A percentile compares a stretch with the other conserved stretches of the same genome.
These are phyloP conservation scores for Brachirus orientalis DNA, from an alignment of 2,113 vertebrate genomes.

Conservation along the genomic window DNA sequence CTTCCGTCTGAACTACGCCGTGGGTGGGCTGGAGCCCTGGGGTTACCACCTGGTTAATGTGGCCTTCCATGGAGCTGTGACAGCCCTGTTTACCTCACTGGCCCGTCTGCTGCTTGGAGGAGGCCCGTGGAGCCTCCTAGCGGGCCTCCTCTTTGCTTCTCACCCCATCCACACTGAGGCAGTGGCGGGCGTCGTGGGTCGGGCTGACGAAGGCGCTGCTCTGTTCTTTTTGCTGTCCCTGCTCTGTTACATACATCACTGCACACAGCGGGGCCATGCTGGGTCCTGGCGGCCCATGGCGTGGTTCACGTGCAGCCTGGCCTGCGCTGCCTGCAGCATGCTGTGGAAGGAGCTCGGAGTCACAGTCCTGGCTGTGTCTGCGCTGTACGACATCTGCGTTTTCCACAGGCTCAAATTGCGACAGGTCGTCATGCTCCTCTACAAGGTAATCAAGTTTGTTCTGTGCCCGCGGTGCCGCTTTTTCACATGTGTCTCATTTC, in stretches of 20 bases:
- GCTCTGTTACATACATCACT: slow-evolving; percentile 92
- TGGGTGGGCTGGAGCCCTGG: slow-evolving; percentile 94
- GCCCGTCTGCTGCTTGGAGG: slow-evolving; percentile 91
- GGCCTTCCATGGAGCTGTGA: slow-evolving; percentile 89
- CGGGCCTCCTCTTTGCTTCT: slow-evolving; percentile 93
- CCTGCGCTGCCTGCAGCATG: slow-evolving; percentile 94
- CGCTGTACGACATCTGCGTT: slow-evolving; percentile 92
- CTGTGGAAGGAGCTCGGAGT: slow-evolving; percentile 99
- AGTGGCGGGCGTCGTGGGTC: slow-evolving; percentile 92
- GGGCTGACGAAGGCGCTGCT: slow-evolving; percentile 94
- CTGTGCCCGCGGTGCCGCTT: neutral
- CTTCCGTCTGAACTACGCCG: slow-evolving; percentile 92
- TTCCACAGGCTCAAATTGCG: slow-evolving; percentile 89
- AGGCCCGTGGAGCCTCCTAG: slow-evolving; percentile 91
- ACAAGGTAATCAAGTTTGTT: slow-evolving; percentile 86
- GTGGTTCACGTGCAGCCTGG: slow-evolving; percentile 90
- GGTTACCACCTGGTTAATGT: slow-evolving; percentile 96
- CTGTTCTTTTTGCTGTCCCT: slow-evolving; percentile 95
- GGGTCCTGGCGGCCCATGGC: slow-evolving; percentile 78
- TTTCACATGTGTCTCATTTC: slow-evolving; percentile 36
- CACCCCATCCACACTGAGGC: slow-evolving; percentile 98
- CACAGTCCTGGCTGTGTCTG: slow-evolving; percentile 93
- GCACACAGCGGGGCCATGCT: slow-evolving; percentile 67
- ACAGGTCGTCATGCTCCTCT: slow-evolving; percentile 86
- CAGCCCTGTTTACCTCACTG: slow-evolving; percentile 91